A percentile compares a stretch with the other conserved stretches of the same genome.
Evolutionary conservation across 2,888 invertebrate genomes (phyloP).

Genomic region (Perizoma affinitatum): DNA sequence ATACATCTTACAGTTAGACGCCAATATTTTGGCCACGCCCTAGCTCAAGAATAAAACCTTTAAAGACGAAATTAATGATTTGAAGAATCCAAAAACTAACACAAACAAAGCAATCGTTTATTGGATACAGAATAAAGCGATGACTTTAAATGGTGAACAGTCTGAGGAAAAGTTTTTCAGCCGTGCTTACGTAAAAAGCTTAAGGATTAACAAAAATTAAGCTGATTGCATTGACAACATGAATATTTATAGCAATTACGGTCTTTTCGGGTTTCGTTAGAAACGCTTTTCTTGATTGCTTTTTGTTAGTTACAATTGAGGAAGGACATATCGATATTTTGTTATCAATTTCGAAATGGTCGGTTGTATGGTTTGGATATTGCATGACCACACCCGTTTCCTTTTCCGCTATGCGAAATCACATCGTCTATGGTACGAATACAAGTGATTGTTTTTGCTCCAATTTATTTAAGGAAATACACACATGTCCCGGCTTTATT

Average conservation of each 20-base stretch:
- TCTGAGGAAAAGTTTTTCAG: conserved; percentile 33
- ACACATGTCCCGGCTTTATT: no score
- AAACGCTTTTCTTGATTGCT: conserved; percentile 35
- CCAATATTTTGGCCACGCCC: no score
- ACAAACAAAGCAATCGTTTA: background rate
- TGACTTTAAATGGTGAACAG: conserved; percentile 25
- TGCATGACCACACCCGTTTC: no score
- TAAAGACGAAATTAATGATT: no score
- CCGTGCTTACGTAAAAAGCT: conserved; percentile 35
- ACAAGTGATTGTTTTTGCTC: conserved; percentile 11
- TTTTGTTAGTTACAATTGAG: conserved; percentile 29
- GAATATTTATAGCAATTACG: conserved; percentile 42
- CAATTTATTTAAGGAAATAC: no score
- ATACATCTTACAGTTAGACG: no score
- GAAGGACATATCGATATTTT: conserved; percentile 39
- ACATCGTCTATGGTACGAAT: conserved; percentile 30
- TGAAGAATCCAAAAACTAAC: background rate
- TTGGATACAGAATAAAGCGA: background rate
- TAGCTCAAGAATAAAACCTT: no score
- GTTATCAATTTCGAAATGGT: conserved; percentile 46
- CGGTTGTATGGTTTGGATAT: conserved; percentile 41
- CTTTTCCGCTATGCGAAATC: conserved; percentile 44
- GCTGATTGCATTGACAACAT: conserved; percentile 42
- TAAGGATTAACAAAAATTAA: conserved; percentile 38
- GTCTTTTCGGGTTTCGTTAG: conserved; percentile 34